Base-by-base conservation (phyloP, 2,113 vertebrate species). In the Turdus rufiventris region DNA sequence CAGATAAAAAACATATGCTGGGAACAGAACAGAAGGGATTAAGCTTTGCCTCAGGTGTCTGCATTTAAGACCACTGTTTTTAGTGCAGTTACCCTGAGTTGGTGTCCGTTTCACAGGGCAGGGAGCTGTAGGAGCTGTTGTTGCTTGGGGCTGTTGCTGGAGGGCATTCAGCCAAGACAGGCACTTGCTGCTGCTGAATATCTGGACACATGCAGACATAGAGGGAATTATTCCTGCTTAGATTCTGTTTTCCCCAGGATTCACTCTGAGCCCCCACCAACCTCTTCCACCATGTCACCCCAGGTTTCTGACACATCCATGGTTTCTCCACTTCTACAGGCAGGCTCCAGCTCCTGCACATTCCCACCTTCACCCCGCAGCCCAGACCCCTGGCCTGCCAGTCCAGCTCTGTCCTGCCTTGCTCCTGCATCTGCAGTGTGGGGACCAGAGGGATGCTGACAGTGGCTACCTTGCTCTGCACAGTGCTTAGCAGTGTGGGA, bases 231-330 rank as follows among this genome's bases (percentile, higher is more conserved):
- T 17, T 43, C 20, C 29, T 72, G 43, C 19, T 68, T 45, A 19
- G 5, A 13, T 28, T 8, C 5, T 38, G 14, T 36, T 83, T 80
- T 80, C 28, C 53, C 48, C 65, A 51, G 53, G 48, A 26, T 33
- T 50, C 62, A 57, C 24, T 17, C 42, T 28, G 60, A 60, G 47
- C n/a, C 63, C 13, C 36, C 65, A 72, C 48, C 42, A 65, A n/a
- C 11, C 21, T 85, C 53, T 60, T 60, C 47, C 15, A n/a, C 24
- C 5, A 0, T 9, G 24, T 89, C 56, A 50, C 40, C 0, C 0
- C 3, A 2, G 1, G 0, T 47, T 25, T 80, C 71, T 53, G 34
- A 65, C 24, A 12, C 0, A 1, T 9, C 40, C 18, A 2, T 5
- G 17, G 38, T 62, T 71, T 67, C 45, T 68, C 18, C 19, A 15